Conservation (phyloP, 2,888 invertebrate genomes). For the Drosophila mimica region DNA sequence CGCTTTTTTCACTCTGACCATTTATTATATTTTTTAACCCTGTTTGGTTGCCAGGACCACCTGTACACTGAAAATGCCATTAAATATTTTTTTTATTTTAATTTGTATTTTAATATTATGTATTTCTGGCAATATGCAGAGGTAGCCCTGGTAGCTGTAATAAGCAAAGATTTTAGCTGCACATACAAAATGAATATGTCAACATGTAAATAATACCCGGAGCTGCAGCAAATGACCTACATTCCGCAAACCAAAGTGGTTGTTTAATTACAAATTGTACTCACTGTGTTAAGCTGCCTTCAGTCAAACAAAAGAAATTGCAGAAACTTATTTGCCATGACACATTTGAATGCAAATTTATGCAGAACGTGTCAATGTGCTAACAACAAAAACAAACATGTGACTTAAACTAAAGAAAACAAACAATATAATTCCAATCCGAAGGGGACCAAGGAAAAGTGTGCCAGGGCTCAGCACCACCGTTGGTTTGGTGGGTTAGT, state of each 20-base stretch:
- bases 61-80: constrained; percentile 39
- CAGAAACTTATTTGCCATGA: constrained; percentile 43
- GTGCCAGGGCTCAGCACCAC: constrained; percentile 25
- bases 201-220: neutral
- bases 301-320: constrained; percentile 31
- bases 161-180: constrained; percentile 22
- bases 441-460: constrained; percentile 21
- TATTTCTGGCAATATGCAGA: constrained; percentile 3
- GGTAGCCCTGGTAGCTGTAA: constrained; percentile 14
- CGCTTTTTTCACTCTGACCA: constrained; percentile 22
- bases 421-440: constrained; percentile 33
- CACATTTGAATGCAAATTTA: constrained; percentile 79
- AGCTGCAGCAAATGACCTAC: constrained; percentile 1
- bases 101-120: constrained; percentile 1
- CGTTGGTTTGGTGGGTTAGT: neutral
- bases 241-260: neutral
- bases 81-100: constrained; percentile 21
- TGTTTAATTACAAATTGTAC: neutral
- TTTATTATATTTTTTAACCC: constrained; percentile 12
- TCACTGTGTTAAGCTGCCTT: constrained; percentile 23
- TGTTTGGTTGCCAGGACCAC: constrained; percentile 13
- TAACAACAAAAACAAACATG: constrained; percentile 68
- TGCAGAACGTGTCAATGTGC: constrained; percentile 83
- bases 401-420: constrained; percentile 50
- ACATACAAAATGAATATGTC: neutral